Percentiles rank a stretch among this genome's conserved stretches.
Evolutionary conservation across 2,888 invertebrate genomes (phyloP).

Genomic region (Stenodema calcarata): DNA sequence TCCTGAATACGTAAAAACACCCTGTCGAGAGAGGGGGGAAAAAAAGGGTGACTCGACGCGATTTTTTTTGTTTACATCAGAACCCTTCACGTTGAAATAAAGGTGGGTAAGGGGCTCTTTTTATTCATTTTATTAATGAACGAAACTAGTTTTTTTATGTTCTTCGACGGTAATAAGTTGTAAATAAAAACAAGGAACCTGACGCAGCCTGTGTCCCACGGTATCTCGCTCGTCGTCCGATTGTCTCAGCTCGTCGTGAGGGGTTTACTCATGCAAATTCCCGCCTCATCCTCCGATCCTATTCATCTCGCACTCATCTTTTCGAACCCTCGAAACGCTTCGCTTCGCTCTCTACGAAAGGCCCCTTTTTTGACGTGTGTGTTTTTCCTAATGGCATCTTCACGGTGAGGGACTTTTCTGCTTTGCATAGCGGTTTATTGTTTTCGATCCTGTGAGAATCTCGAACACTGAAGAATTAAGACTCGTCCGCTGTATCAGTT

Average conservation of each 20-base stretch:
- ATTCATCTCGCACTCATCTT: conserved; percentile 19
- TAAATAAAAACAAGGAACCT: conserved; percentile 52
- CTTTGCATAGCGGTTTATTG: conserved; percentile 30
- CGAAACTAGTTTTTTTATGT: conserved; percentile 53
- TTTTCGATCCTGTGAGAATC: conserved; percentile 35
- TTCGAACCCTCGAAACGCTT: conserved; percentile 27
- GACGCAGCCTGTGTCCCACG: conserved; percentile 45
- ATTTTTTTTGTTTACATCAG: conserved; percentile 35
- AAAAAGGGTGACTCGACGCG: conserved; percentile 26
- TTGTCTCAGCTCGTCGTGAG: conserved; percentile 54
- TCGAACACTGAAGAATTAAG: conserved; percentile 21
- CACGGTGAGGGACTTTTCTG: neutral
- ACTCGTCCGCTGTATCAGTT: neutral
- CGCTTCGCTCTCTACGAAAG: neutral
- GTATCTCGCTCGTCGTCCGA: neutral
- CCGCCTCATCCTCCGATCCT: neutral
- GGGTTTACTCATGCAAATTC: conserved; percentile 59
- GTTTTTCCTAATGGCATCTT: conserved; percentile 57
- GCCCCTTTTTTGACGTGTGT: conserved; percentile 50
- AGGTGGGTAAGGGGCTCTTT: neutral
- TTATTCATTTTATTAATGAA: conserved; percentile 51
- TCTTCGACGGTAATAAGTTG: conserved; percentile 49
- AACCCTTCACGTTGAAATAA: neutral
- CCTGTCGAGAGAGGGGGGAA: neutral
- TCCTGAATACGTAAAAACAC: neutral